These are phyloP conservation scores for Drosophila borborema DNA, from an alignment of 2,888 invertebrate genomes.

Conservation along the genomic window DNA sequence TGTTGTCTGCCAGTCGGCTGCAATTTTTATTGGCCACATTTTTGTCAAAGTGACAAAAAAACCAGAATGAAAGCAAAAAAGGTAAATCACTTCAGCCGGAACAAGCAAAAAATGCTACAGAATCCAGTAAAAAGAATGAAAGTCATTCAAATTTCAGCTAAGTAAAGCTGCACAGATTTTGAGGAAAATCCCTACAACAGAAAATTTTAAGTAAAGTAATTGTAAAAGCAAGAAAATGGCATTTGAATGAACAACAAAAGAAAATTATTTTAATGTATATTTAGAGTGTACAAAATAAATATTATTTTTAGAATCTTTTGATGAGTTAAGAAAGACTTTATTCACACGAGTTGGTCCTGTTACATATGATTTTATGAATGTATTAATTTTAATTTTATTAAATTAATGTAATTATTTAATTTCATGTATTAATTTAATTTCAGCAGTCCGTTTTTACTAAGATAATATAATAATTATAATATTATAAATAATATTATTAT, in stretches of 20 bases:
- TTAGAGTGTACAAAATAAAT: not conserved
- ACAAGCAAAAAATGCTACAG: slow-evolving; percentile 8
- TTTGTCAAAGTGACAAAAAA: slow-evolving; percentile 56
- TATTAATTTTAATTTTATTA: too few relatives aligned
- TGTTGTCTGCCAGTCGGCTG: slow-evolving; percentile 42
- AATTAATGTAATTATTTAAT: too few relatives aligned
- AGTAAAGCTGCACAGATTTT: not conserved
- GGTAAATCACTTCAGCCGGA: slow-evolving; percentile 46
- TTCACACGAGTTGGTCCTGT: too few relatives aligned
- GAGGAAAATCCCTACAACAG: not conserved
- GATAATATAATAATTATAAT: too few relatives aligned
- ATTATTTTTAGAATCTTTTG: not conserved
- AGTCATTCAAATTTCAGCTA: not conserved
- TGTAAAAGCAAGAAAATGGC: too few relatives aligned
- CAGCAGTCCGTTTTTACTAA: too few relatives aligned
- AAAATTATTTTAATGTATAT: too few relatives aligned
- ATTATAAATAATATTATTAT: too few relatives aligned
- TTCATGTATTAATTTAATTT: too few relatives aligned
- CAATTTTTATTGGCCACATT: slow-evolving; percentile 72
- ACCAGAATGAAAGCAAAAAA: slow-evolving; percentile 21
- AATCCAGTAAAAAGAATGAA: not conserved
- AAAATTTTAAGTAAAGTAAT: too few relatives aligned
- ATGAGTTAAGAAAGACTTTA: not conserved
- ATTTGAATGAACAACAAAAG: too few relatives aligned
- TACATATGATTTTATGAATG: too few relatives aligned